These are phyloP conservation scores for Ips typographus DNA, from an alignment of 1,140 invertebrate genomes.

Conservation along the genomic window DNA sequence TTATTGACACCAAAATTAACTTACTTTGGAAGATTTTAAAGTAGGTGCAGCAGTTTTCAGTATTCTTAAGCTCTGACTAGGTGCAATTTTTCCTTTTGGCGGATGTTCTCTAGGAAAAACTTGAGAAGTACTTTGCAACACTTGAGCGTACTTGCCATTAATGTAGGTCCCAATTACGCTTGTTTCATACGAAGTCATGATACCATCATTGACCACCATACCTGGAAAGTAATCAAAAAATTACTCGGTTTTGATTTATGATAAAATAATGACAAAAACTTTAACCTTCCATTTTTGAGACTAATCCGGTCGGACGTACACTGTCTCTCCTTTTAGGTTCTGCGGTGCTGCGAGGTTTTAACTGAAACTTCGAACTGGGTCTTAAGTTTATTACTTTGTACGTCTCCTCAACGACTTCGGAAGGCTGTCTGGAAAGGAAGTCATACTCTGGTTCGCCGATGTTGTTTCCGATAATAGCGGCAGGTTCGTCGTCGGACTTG, in stretches of 20 bases:
- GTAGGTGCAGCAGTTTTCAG: conserved; percentile 71
- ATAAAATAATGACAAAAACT: neutral
- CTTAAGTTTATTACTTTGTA: conserved; percentile 57
- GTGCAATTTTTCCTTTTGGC: conserved; percentile 61
- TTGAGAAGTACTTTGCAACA: conserved; percentile 56
- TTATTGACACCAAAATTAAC: conserved; percentile 2
- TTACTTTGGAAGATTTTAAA: conserved; percentile 43
- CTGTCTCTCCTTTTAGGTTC: conserved; percentile 53
- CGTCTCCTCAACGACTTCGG: conserved; percentile 62
- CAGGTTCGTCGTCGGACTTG: conserved; percentile 50
- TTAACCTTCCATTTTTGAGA: conserved; percentile 79
- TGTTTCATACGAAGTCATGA: conserved; percentile 83
- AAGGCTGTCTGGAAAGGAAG: conserved; percentile 77
- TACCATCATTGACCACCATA: conserved; percentile 72
- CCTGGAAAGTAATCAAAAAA: conserved; percentile 1
- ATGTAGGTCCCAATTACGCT: conserved; percentile 86
- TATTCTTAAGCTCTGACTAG: conserved; percentile 66
- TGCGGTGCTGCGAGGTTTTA: conserved; percentile 58
- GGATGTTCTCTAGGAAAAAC: conserved; percentile 44
- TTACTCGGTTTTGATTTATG: neutral
- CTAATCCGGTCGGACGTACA: conserved; percentile 72
- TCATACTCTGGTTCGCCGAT: conserved; percentile 79
- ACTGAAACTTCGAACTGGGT: conserved; percentile 50
- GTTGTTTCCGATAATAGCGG: conserved; percentile 63
- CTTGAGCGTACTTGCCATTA: conserved; percentile 82